Evolutionary conservation across 2,888 invertebrate species (phyloP).

Genomic region (Sinhomidia bicolor): DNA sequence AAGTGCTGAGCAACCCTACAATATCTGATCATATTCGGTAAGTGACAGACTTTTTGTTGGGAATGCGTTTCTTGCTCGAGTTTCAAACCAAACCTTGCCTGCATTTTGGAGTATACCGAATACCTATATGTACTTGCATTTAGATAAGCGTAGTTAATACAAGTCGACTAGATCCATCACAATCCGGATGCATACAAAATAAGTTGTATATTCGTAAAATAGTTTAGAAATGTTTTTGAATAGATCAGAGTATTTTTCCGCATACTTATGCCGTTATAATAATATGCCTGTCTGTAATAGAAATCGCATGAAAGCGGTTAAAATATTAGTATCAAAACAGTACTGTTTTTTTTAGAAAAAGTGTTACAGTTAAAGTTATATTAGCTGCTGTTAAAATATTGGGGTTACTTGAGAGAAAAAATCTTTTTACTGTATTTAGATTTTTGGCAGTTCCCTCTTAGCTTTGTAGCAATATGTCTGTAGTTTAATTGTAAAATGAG

Average conservation of each 20-base stretch:
- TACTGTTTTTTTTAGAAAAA: too few species aligned
- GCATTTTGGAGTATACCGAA: background rate
- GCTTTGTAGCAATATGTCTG: background rate
- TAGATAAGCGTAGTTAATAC: conserved; percentile 12
- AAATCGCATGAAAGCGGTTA: too few species aligned
- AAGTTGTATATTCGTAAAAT: too few species aligned
- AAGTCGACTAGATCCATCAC: too few species aligned
- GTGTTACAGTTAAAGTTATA: too few species aligned
- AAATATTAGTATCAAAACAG: too few species aligned
- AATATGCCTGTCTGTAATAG: too few species aligned
- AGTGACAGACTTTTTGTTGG: background rate
- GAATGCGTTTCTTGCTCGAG: background rate
- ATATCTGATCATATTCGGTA: conserved; percentile 82
- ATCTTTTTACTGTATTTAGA: too few species aligned
- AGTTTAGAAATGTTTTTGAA: background rate
- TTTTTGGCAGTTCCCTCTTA: background rate
- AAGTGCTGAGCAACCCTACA: conserved; percentile 90
- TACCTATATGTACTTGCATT: background rate
- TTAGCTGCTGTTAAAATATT: too few species aligned
- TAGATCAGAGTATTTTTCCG: background rate
- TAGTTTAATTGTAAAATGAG: background rate
- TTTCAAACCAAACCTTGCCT: conserved; percentile 41
- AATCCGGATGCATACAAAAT: too few species aligned
- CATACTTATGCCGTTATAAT: too few species aligned
- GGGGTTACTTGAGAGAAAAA: too few species aligned